A percentile compares a stretch with the other conserved stretches of the same genome.
Evolutionary conservation across 2,888 invertebrate species (phyloP).

Genomic region (Drosophila mulleri): DNA sequence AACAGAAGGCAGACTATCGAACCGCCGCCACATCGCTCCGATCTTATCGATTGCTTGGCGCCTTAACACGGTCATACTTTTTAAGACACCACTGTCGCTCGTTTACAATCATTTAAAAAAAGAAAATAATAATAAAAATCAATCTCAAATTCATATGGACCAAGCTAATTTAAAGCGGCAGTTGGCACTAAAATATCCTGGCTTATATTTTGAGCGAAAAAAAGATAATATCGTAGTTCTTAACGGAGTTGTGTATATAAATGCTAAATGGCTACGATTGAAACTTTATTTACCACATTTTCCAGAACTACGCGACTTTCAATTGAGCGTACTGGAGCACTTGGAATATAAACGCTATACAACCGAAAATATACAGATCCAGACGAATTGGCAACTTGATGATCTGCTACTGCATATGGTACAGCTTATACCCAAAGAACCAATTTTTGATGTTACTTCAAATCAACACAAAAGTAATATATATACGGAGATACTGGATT

Average conservation of each 20-base stretch:
- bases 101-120: not conserved
- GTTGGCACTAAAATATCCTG: conserved; percentile 47
- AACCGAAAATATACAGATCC: conserved; percentile 33
- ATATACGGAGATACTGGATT: conserved; percentile 69
- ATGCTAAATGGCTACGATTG: conserved; percentile 57
- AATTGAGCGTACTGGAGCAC: conserved; percentile 59
- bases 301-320: conserved; percentile 60
- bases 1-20: conserved; percentile 6
- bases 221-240: conserved; percentile 27
- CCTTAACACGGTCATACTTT: conserved; percentile 10
- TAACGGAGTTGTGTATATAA: conserved; percentile 38
- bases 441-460: not conserved
- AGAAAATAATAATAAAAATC: no score
- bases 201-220: conserved; percentile 29
- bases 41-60: conserved; percentile 4
- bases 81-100: not conserved
- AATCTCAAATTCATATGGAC: not conserved
- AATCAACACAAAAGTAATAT: conserved; percentile 47
- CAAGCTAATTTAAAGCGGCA: conserved; percentile 6
- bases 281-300: conserved; percentile 71
- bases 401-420: conserved; percentile 67
- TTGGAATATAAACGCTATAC: conserved; percentile 52
- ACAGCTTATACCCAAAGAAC: conserved; percentile 22
- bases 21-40: conserved; percentile 17
- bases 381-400: conserved; percentile 59